phyloP scores from a whole-genome alignment of 2,888 invertebrate species.

The Campaea margaritaria region DNA sequence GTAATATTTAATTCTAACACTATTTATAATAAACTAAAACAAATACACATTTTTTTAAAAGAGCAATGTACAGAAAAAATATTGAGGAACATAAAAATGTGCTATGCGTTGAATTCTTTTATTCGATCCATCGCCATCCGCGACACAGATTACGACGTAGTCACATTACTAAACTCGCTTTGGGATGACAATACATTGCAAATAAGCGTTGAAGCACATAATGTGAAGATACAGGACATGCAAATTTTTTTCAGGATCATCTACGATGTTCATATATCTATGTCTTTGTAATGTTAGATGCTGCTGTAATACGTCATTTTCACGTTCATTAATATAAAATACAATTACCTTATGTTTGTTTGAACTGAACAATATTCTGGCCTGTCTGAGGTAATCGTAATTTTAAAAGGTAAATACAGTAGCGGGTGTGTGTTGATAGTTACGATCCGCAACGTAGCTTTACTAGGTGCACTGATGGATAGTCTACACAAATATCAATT shows the following conservation, averaged over 20 bases:
- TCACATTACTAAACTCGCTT: conserved; percentile 10
- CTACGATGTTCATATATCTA: neutral
- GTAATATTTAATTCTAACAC: neutral
- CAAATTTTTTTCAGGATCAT: neutral
- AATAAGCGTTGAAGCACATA: no score
- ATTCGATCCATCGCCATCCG: conserved; percentile 28
- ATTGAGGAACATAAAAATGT: conserved; percentile 24
- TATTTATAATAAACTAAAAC: neutral
- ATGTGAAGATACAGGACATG: neutral
- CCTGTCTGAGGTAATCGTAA: no score
- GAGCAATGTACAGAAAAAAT: conserved; percentile 1
- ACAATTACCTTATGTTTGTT: no score
- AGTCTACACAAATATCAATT: no score
- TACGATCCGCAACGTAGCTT: no score
- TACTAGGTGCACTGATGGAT: no score
- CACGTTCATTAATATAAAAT: no score
- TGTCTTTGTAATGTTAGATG: no score
- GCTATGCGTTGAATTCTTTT: conserved; percentile 56
- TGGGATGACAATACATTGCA: conserved; percentile 3
- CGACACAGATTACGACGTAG: conserved; percentile 19
- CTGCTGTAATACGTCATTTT: no score
- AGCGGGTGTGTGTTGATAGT: no score
- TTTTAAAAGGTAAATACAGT: no score
- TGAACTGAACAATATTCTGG: no score
- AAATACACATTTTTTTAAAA: neutral